Conservation (phyloP, 2,888 invertebrate genomes). For the Meliscaeva auricollis region DNA sequence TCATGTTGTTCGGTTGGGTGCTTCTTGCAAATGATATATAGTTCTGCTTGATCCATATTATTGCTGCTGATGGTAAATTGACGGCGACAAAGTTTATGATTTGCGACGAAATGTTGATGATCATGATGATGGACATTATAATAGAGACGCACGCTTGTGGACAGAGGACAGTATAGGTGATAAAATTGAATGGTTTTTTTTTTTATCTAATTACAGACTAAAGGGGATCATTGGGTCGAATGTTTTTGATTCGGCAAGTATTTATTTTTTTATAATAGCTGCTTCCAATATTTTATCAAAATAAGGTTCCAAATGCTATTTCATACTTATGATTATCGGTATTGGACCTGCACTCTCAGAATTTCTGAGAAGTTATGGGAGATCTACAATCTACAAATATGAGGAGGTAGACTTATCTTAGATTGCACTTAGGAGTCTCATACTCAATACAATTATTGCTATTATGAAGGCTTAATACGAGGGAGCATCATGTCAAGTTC, state of each 20-base stretch:
- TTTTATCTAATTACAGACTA: conserved; percentile 8
- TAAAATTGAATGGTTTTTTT: conserved; percentile 48
- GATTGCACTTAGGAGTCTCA: too few species aligned
- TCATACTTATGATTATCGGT: too few species aligned
- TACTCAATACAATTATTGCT: too few species aligned
- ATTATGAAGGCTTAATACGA: too few species aligned
- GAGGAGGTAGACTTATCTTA: too few species aligned
- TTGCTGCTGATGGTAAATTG: conserved; percentile 46
- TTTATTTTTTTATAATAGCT: too few species aligned
- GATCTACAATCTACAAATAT: too few species aligned
- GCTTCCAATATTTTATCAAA: too few species aligned
- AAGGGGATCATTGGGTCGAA: neutral
- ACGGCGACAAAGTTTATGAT: conserved; percentile 74
- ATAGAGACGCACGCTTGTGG: conserved; percentile 56
- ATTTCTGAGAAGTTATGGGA: too few species aligned
- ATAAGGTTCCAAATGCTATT: too few species aligned
- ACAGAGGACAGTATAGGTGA: conserved; percentile 46
- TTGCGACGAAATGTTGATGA: conserved; percentile 65
- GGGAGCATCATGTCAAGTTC: too few species aligned
- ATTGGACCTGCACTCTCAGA: too few species aligned
- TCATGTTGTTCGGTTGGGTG: conserved; percentile 54
- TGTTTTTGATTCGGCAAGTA: neutral
- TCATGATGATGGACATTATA: conserved; percentile 63
- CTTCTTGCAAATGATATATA: neutral
- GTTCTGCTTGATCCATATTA: conserved; percentile 32